A percentile compares a stretch with the other conserved stretches of the same genome.
These are phyloP conservation scores for Apostichopus japonicus DNA, from an alignment of 35 echinoderm and acorn worm species.

Conservation along the genomic window DNA sequence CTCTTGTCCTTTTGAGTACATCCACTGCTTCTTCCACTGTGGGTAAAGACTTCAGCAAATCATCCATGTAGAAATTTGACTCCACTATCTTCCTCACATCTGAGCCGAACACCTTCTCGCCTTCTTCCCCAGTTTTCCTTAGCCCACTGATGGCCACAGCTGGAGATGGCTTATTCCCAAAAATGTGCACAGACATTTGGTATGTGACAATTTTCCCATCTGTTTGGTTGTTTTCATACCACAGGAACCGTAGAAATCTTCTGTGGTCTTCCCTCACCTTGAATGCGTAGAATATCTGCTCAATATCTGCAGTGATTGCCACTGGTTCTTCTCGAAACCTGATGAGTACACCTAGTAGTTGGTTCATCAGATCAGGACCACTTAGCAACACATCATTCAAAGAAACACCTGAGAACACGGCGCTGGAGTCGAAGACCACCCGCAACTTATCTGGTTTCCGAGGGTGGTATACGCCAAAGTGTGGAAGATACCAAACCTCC, in stretches of 20 bases:
- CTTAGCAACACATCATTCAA: conserved; percentile 69
- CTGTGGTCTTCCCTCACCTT: conserved; percentile 70
- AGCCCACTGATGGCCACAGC: conserved; percentile 58
- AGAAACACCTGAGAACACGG: conserved; percentile 12
- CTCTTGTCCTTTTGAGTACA: conserved; percentile 48
- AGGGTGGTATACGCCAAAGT: conserved; percentile 72
- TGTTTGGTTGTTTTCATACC: conserved; percentile 58
- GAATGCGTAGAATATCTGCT: conserved; percentile 71
- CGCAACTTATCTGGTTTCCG: conserved; percentile 69
- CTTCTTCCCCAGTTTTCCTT: conserved; percentile 50
- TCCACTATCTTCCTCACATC: conserved; percentile 38
- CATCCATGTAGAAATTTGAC: conserved; percentile 62
- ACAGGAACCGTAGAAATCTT: conserved; percentile 64
- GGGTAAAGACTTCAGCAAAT: conserved; percentile 37
- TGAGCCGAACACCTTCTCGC: conserved; percentile 12
- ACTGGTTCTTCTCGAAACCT: conserved; percentile 71
- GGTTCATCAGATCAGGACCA: conserved; percentile 82
- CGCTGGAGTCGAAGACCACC: conserved; percentile 75
- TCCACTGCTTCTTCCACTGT: conserved; percentile 60
- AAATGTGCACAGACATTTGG: conserved; percentile 59
- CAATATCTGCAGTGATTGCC: conserved; percentile 58
- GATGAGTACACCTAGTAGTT: conserved; percentile 66
- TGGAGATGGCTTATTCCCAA: conserved; percentile 63
- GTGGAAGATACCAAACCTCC: conserved; percentile 64
- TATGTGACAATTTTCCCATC: conserved; percentile 37